Evolutionary conservation across 1,140 invertebrate species (phyloP).

Genomic region (Maniola jurtina): DNA sequence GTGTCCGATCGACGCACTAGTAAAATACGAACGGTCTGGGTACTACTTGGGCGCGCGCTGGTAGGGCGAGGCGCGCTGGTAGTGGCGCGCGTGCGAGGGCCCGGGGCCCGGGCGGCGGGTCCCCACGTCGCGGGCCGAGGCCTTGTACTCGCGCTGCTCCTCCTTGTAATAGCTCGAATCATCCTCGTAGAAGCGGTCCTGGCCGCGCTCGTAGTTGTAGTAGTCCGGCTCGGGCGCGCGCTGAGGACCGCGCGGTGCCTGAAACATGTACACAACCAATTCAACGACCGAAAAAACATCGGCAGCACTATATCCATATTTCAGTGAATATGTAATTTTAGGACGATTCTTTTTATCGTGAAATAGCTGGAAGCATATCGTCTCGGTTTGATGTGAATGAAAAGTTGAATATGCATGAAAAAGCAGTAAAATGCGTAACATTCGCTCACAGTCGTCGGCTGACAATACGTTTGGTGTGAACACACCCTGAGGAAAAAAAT

Average conservation of each 20-base stretch:
- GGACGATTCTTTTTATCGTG: too few relatives aligned
- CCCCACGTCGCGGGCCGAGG: conserved; percentile 55
- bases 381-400: too few relatives aligned
- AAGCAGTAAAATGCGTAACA: too few relatives aligned
- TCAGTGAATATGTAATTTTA: too few relatives aligned
- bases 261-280: background rate
- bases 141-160: conserved; percentile 58
- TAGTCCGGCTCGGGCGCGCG: conserved; percentile 50
- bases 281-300: too few relatives aligned
- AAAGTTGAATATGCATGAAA: too few relatives aligned
- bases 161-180: conserved; percentile 58
- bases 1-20: conserved; percentile 18
- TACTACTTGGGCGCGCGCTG: conserved; percentile 58
- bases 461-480: too few relatives aligned
- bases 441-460: too few relatives aligned
- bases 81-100: conserved; percentile 36
- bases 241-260: conserved; percentile 35
- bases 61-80: conserved; percentile 45
- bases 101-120: conserved; percentile 47
- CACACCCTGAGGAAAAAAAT: too few relatives aligned
- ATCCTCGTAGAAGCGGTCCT: conserved; percentile 63
- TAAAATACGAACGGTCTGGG: conserved; percentile 33
- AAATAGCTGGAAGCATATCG: too few relatives aligned
- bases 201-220: conserved; percentile 55
- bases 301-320: too few relatives aligned